Percentiles rank a stretch among this genome's conserved stretches.
Evolutionary conservation across 2,113 vertebrate genomes (phyloP).

Genomic region (Pluvialis apricaria): DNA sequence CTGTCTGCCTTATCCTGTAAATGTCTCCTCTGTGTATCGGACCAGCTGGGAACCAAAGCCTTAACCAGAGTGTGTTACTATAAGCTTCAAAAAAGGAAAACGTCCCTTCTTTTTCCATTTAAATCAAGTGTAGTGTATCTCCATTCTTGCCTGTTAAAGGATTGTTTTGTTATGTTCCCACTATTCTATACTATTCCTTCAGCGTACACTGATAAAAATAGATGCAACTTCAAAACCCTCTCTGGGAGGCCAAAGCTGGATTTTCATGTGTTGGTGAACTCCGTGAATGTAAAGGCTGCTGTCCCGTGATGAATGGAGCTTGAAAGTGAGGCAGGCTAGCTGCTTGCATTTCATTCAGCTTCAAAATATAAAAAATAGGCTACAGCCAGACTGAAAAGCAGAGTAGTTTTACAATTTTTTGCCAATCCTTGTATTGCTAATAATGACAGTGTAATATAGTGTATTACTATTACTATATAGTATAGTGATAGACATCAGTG

Average conservation of each 20-base stretch:
- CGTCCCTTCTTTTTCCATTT: background rate
- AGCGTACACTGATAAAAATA: background rate
- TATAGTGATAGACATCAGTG: too few relatives aligned
- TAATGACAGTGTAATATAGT: too few relatives aligned
- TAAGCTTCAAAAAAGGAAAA: background rate
- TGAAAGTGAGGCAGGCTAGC: background rate
- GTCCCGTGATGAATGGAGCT: background rate
- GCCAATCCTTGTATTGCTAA: background rate
- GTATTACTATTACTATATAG: too few relatives aligned
- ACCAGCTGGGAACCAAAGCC: background rate
- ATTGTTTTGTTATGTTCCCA: background rate
- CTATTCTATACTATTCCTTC: background rate
- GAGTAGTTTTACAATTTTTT: background rate
- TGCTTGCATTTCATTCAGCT: background rate
- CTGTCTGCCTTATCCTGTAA: background rate
- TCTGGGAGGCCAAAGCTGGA: background rate
- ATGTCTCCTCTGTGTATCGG: fast-evolving
- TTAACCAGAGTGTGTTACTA: background rate
- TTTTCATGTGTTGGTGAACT: background rate
- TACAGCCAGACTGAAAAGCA: background rate
- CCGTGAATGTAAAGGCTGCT: background rate
- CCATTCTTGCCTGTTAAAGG: background rate
- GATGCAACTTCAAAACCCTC: background rate
- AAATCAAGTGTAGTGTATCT: background rate
- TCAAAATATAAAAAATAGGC: background rate